These are phyloP conservation scores for Rhinoraja longicauda DNA, from an alignment of 2,797 vertebrate genomes.

Conservation along the genomic window DNA sequence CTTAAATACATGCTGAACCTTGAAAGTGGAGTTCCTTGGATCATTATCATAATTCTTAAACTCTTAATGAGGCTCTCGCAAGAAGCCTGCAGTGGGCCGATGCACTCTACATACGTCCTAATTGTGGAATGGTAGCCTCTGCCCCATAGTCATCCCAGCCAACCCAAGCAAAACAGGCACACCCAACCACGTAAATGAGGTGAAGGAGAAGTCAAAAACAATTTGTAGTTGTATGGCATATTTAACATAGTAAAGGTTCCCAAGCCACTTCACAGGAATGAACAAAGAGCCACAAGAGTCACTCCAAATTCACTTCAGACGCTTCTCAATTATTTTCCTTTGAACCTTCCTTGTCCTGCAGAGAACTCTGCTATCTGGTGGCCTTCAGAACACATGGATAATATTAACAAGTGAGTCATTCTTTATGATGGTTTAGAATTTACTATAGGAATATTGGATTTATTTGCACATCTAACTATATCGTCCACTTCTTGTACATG, in stretches of 20 bases:
- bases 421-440: background rate
- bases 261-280: no score
- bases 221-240: no score
- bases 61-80: background rate
- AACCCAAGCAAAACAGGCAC: background rate
- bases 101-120: background rate
- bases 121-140: background rate
- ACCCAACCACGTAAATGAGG: background rate
- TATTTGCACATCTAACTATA: background rate
- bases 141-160: background rate
- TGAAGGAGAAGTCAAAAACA: no score
- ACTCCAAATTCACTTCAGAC: background rate
- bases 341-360: background rate
- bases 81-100: background rate
- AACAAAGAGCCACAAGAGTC: background rate
- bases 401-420: background rate
- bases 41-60: background rate
- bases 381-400: background rate
- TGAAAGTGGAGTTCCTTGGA: background rate
- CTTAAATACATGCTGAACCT: background rate
- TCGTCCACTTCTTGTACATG: background rate
- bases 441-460: background rate
- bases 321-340: constrained; percentile 1
- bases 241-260: no score
- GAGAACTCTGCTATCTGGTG: background rate